Conservation (phyloP, 1,140 invertebrate species). For the Sinella curviseta region DNA sequence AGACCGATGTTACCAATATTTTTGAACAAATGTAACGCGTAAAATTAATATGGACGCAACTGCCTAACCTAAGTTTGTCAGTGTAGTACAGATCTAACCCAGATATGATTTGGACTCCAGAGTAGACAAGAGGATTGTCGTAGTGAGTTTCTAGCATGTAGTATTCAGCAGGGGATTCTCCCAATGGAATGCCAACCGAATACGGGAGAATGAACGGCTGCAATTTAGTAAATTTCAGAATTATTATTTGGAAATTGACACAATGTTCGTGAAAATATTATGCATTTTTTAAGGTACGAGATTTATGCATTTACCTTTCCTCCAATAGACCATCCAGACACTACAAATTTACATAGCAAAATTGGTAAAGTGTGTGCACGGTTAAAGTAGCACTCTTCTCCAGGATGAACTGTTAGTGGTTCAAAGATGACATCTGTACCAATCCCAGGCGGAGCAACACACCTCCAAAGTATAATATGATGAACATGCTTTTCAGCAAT, state of each 20-base stretch:
- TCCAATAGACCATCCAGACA: background rate
- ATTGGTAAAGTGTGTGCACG: background rate
- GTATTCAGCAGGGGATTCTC: background rate
- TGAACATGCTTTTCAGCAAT: background rate
- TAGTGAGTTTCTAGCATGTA: background rate
- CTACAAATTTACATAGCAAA: background rate
- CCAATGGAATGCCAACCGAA: background rate
- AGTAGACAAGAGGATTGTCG: background rate
- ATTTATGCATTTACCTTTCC: no score
- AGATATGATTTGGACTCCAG: background rate
- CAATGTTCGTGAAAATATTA: no score
- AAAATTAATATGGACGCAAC: no score
- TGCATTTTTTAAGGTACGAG: no score
- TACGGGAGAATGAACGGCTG: background rate
- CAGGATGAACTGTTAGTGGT: background rate
- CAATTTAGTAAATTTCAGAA: no score
- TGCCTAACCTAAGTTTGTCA: background rate
- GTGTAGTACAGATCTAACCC: background rate
- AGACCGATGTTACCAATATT: no score
- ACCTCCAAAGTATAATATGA: background rate
- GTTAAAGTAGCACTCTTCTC: background rate
- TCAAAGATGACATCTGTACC: background rate
- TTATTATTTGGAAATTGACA: no score
- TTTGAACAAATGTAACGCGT: no score
- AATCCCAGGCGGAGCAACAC: background rate